phyloP scores from a whole-genome alignment of 2,888 invertebrate species.

The Drosophila algonquin region DNA sequence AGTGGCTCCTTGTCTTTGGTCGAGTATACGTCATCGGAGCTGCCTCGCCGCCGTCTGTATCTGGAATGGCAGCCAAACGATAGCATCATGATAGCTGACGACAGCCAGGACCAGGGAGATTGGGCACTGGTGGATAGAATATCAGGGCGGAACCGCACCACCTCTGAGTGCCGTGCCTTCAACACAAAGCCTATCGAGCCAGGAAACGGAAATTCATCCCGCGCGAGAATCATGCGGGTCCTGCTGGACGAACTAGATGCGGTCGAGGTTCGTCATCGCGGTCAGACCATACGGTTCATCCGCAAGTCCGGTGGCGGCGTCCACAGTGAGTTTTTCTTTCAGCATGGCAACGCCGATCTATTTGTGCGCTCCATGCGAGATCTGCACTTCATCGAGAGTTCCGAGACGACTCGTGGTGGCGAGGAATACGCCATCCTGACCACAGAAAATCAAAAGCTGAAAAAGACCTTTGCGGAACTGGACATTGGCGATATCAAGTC shows the following conservation, averaged over 20 bases:
- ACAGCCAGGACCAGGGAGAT: slow-evolving; percentile 90
- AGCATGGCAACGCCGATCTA: slow-evolving; percentile 92
- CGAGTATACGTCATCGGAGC: slow-evolving; percentile 72
- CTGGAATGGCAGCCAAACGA: slow-evolving; percentile 94
- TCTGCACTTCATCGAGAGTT: slow-evolving; percentile 77
- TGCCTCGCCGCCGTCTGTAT: slow-evolving; percentile 85
- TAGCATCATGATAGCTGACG: slow-evolving; percentile 88
- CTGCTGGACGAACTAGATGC: slow-evolving; percentile 88
- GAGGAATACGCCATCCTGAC: slow-evolving; percentile 89
- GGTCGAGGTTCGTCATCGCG: slow-evolving; percentile 86
- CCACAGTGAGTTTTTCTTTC: slow-evolving; percentile 91
- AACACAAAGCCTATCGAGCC: slow-evolving; percentile 80
- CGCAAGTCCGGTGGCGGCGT: slow-evolving; percentile 86
- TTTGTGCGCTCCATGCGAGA: slow-evolving; percentile 82
- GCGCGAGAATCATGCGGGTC: slow-evolving; percentile 85
- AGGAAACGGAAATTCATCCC: slow-evolving; percentile 50
- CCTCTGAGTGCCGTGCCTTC: slow-evolving; percentile 82
- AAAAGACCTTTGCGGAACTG: slow-evolving; percentile 94
- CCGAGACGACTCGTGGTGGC: slow-evolving; percentile 85
- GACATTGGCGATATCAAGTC: slow-evolving; percentile 86
- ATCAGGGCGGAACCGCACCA: slow-evolving; percentile 82
- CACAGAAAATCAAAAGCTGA: slow-evolving; percentile 88
- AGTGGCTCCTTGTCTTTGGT: slow-evolving; percentile 83
- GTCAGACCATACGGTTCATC: slow-evolving; percentile 87
- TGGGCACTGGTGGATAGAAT: slow-evolving; percentile 93